These are phyloP conservation scores for Heptranchias perlo DNA, from an alignment of 2,113 vertebrate species.

Conservation along the genomic window DNA sequence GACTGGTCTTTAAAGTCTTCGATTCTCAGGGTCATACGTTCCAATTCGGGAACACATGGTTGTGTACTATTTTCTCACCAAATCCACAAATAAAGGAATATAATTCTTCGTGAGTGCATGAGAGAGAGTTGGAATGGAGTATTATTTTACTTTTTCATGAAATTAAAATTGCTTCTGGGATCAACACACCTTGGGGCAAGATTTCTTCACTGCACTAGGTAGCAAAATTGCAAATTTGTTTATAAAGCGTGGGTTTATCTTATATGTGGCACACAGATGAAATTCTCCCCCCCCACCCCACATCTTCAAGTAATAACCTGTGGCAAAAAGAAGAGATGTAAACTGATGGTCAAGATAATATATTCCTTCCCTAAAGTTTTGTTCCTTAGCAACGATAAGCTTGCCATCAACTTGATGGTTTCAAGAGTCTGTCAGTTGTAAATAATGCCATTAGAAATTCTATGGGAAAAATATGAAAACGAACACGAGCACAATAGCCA, in stretches of 20 bases:
- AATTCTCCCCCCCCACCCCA: background rate
- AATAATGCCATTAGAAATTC: background rate
- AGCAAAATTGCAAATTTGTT: background rate
- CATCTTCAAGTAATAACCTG: background rate
- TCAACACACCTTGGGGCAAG: background rate
- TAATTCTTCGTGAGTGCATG: background rate
- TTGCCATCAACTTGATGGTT: background rate
- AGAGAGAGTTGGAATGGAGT: background rate
- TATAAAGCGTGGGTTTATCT: background rate
- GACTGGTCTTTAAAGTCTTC: too few species aligned
- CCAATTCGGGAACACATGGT: background rate
- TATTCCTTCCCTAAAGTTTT: background rate
- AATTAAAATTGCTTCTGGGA: background rate
- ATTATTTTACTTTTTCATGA: background rate
- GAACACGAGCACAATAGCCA: background rate
- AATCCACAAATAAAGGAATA: background rate
- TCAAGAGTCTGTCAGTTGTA: background rate
- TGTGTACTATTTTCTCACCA: background rate
- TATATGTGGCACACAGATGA: background rate
- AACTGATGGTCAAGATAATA: background rate
- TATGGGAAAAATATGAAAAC: background rate
- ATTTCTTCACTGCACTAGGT: background rate
- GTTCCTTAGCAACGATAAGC: background rate
- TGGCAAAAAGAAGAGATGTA: background rate
- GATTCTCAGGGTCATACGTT: background rate